A percentile compares a stretch with the other conserved stretches of the same genome.
Conservation (phyloP, 2,113 vertebrate genomes). For the Ophthalmolycus amberensis region DNA sequence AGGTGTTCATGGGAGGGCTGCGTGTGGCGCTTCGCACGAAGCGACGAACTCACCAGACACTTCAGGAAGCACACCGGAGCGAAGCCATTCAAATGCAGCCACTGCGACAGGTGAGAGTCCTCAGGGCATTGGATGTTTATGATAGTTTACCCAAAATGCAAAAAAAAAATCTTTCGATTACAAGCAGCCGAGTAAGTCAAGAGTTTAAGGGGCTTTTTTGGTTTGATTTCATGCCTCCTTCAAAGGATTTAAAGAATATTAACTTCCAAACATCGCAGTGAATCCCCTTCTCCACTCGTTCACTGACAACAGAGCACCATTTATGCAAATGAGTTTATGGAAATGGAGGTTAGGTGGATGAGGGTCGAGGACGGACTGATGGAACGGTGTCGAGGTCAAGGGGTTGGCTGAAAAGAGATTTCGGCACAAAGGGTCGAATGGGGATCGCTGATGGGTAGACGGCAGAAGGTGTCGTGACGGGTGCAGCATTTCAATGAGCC, state of each 20-base stretch:
- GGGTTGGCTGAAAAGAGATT: slow-evolving; percentile 14
- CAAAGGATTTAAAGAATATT: background rate
- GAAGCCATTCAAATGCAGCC: slow-evolving; percentile 98
- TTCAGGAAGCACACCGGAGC: slow-evolving; percentile 99
- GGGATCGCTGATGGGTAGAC: background rate
- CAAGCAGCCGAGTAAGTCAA: background rate
- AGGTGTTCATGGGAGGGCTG: slow-evolving; percentile 99
- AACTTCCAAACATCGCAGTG: background rate
- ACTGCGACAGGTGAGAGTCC: slow-evolving; percentile 94
- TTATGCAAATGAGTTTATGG: slow-evolving; percentile 4
- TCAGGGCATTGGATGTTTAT: too few relatives aligned
- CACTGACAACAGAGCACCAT: background rate
- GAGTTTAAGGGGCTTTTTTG: background rate
- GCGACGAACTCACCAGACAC: slow-evolving; percentile 98
- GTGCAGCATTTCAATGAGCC: background rate
- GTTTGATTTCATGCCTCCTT: background rate
- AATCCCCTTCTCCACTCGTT: background rate
- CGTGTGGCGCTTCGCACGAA: slow-evolving; percentile 98
- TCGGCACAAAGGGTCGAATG: background rate
- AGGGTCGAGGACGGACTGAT: slow-evolving; percentile 22
- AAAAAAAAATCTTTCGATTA: background rate
- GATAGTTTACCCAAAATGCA: background rate
- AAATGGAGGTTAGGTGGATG: background rate
- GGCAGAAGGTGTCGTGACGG: background rate
- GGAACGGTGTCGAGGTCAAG: slow-evolving; percentile 12